These are phyloP conservation scores for Pristionchus mayeri DNA, from an alignment of 2,888 invertebrate species.

Conservation along the genomic window DNA sequence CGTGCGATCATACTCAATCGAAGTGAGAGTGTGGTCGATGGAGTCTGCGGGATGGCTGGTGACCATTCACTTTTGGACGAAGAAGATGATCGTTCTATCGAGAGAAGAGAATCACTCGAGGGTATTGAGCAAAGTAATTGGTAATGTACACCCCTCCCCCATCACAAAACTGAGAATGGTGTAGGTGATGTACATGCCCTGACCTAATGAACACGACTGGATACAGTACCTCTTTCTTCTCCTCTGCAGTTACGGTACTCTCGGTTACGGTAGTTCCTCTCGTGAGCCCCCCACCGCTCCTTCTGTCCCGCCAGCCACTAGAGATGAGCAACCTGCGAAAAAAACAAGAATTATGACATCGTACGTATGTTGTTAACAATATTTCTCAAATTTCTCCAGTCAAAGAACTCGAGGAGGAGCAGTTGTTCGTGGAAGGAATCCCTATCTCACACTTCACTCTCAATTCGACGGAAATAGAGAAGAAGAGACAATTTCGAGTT, in stretches of 20 bases:
- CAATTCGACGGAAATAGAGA: not conserved
- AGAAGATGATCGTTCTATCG: slow-evolving; percentile 25
- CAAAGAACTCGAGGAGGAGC: not conserved
- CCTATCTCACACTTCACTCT: slow-evolving; percentile 22
- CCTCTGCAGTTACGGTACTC: slow-evolving; percentile 16
- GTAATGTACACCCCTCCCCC: slow-evolving; percentile 1
- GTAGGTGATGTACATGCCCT: not conserved
- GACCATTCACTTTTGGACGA: slow-evolving; percentile 35
- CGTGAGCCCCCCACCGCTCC: slow-evolving; percentile 12
- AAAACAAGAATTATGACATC: too few relatives aligned
- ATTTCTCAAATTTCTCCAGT: not conserved
- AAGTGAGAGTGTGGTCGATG: slow-evolving; percentile 33
- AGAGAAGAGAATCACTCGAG: slow-evolving; percentile 2
- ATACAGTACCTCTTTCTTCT: slow-evolving; percentile 9
- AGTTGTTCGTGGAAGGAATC: not conserved
- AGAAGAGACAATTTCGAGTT: slow-evolving; percentile 19
- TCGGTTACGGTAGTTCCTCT: slow-evolving; percentile 18
- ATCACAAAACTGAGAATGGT: not conserved
- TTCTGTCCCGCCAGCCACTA: slow-evolving; percentile 5
- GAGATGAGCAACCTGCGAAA: slow-evolving; percentile 12
- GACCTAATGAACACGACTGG: not conserved
- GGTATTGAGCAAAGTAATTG: not conserved
- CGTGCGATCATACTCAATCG: slow-evolving; percentile 18
- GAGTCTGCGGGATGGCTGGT: slow-evolving; percentile 25
- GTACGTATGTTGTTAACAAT: too few relatives aligned